A percentile compares a stretch with the other conserved stretches of the same genome.
phyloP scores from a whole-genome alignment of 2,797 vertebrate genomes.

The Enteromius treurensis region DNA sequence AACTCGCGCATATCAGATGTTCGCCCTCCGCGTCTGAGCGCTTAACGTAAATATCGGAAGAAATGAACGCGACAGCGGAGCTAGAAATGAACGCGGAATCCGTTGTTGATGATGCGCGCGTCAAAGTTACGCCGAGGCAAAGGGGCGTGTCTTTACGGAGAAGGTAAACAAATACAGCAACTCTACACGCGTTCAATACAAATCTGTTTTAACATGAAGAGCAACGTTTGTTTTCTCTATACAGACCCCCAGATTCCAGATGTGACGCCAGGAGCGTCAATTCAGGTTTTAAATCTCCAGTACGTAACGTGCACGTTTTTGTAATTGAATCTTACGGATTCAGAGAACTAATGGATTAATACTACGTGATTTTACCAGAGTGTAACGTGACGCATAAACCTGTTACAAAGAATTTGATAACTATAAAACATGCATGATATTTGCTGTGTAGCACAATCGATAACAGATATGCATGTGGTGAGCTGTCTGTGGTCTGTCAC shows the following conservation, averaged over 20 bases:
- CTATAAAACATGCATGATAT: neutral
- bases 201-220: neutral
- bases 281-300: slow-evolving; percentile 76
- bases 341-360: neutral
- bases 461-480: neutral
- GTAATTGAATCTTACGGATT: neutral
- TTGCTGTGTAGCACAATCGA: neutral
- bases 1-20: neutral
- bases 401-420: neutral
- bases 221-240: slow-evolving; percentile 50
- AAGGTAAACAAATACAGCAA: slow-evolving; percentile 32
- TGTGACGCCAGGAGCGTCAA: slow-evolving; percentile 56
- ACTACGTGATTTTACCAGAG: neutral
- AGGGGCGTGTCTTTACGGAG: slow-evolving; percentile 13
- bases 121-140: slow-evolving; percentile 5
- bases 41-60: neutral
- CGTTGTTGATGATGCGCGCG: neutral
- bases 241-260: slow-evolving; percentile 65
- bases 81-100: neutral
- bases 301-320: slow-evolving; percentile 61
- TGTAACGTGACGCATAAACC: neutral
- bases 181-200: neutral
- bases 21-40: too few relatives aligned
- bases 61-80: neutral
- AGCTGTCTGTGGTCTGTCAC: neutral